phyloP scores from a whole-genome alignment of 2,888 invertebrate species.

The Pardosa pseudoannulata region DNA sequence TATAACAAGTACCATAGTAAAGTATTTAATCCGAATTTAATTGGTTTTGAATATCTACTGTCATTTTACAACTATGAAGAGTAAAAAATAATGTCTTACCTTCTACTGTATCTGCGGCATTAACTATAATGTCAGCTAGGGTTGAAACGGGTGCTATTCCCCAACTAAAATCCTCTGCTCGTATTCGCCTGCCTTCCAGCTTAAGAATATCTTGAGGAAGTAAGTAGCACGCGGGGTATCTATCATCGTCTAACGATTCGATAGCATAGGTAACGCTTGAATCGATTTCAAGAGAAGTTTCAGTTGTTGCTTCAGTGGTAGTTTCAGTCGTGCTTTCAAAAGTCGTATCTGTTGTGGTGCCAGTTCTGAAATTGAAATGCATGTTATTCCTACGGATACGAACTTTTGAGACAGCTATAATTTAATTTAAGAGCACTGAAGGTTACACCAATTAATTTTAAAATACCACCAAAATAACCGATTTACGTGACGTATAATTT shows the following conservation, averaged over 20 bases:
- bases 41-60: too few species aligned
- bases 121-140: slow-evolving; percentile 19
- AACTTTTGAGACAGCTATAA: too few species aligned
- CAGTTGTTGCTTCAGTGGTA: background rate
- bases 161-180: slow-evolving; percentile 39
- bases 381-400: too few species aligned
- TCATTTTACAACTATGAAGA: too few species aligned
- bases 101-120: background rate
- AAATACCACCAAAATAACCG: too few species aligned
- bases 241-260: background rate
- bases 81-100: too few species aligned
- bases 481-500: too few species aligned
- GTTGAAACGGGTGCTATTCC: slow-evolving; percentile 19
- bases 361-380: too few species aligned
- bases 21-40: too few species aligned
- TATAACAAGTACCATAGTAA: too few species aligned
- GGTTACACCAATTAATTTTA: too few species aligned
- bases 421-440: too few species aligned
- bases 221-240: background rate
- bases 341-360: background rate
- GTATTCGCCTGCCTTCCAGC: slow-evolving; percentile 15
- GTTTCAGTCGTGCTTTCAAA: background rate
- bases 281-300: background rate
- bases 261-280: background rate
- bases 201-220: slow-evolving; percentile 18